phyloP scores from a whole-genome alignment of 2,888 invertebrate species.

The Clitarchus hookeri region DNA sequence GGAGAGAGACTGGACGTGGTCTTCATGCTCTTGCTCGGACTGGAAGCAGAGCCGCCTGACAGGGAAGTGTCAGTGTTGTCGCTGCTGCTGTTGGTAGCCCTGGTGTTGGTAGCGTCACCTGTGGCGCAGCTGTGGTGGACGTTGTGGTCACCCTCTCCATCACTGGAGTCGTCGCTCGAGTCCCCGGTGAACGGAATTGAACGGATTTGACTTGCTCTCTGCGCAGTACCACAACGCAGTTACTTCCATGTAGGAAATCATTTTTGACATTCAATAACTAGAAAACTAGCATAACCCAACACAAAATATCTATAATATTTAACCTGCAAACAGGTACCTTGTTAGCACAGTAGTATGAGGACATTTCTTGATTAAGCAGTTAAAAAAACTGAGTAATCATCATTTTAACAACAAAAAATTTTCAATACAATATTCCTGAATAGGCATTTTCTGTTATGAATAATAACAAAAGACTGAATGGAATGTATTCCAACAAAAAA shows the following conservation, averaged over 20 bases:
- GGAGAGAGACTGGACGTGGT: constrained; percentile 85
- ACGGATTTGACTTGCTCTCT: constrained; percentile 93
- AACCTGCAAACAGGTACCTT: no score
- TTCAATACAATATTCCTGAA: no score
- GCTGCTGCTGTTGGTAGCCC: constrained; percentile 58
- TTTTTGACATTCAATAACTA: background rate
- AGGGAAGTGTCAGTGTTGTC: constrained; percentile 61
- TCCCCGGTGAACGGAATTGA: constrained; percentile 96
- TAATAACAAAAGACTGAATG: no score
- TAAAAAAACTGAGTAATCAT: no score
- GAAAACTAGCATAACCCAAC: no score
- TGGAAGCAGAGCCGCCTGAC: constrained; percentile 70
- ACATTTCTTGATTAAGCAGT: no score
- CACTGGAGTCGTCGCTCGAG: constrained; percentile 92
- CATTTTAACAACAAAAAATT: no score
- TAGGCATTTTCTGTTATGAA: no score
- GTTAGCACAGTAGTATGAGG: no score
- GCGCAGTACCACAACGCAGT: constrained; percentile 42
- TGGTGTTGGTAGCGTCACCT: constrained; percentile 52
- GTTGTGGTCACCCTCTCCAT: constrained; percentile 69
- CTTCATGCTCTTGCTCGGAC: constrained; percentile 84
- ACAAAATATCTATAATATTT: no score
- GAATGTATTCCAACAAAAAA: no score
- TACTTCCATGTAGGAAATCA: constrained; percentile 43
- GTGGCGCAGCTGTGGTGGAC: constrained; percentile 50